Conservation (phyloP, 2,797 vertebrate genomes). For the Danio choprae region DNA sequence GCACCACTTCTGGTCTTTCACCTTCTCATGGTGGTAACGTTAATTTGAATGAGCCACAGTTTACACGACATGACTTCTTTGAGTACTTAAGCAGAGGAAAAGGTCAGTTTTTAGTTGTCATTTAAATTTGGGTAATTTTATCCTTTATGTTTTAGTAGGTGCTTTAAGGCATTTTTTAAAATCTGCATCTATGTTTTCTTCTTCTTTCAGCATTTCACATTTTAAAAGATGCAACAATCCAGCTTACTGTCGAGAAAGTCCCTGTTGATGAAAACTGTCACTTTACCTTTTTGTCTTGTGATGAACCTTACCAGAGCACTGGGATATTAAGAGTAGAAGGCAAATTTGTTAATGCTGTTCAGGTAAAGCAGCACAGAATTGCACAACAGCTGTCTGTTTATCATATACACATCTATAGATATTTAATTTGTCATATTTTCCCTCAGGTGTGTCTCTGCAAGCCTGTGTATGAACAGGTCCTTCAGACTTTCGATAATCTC, state of each 20-base stretch:
- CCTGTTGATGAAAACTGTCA: slow-evolving; percentile 79
- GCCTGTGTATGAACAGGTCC: slow-evolving; percentile 94
- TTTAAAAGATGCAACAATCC: slow-evolving; percentile 93
- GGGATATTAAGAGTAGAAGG: slow-evolving; percentile 91
- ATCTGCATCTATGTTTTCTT: slow-evolving; percentile 19
- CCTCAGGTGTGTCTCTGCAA: slow-evolving; percentile 93
- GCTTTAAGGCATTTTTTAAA: not conserved
- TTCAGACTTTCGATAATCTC: slow-evolving; percentile 95
- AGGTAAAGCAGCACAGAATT: slow-evolving; percentile 78
- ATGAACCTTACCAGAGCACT: slow-evolving; percentile 81
- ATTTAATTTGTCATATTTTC: not conserved
- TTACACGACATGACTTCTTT: slow-evolving; percentile 96
- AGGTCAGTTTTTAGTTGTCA: slow-evolving; percentile 73
- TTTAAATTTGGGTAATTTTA: not conserved
- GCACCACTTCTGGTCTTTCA: slow-evolving; percentile 57
- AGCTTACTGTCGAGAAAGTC: slow-evolving; percentile 93
- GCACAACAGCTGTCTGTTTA: not conserved
- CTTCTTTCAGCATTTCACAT: slow-evolving; percentile 91
- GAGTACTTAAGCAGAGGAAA: slow-evolving; percentile 89
- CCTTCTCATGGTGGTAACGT: slow-evolving; percentile 60
- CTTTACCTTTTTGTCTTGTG: slow-evolving; percentile 78
- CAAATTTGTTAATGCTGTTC: slow-evolving; percentile 91
- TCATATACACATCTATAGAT: slow-evolving; percentile 8
- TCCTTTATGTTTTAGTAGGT: not conserved
- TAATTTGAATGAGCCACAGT: slow-evolving; percentile 86